phyloP scores from a whole-genome alignment of 1,140 invertebrate genomes.

The Neodiprion fabricii region DNA sequence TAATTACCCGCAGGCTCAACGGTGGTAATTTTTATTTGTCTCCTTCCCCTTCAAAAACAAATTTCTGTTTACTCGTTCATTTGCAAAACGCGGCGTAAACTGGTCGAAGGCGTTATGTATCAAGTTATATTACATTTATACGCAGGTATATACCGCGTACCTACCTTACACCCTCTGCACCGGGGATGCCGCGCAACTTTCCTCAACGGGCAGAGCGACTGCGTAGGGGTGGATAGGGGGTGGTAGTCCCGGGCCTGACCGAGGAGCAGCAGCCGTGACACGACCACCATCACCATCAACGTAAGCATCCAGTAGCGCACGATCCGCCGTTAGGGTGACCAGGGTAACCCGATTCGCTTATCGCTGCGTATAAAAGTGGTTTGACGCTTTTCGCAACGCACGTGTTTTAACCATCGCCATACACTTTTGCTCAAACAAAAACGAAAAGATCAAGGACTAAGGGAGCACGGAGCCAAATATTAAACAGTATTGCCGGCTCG shows the following conservation, averaged over 20 bases:
- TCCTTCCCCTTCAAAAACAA: too few species aligned
- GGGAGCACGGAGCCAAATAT: not conserved
- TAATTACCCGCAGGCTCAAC: too few species aligned
- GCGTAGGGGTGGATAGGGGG: not conserved
- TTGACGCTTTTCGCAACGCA: not conserved
- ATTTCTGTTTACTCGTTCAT: too few species aligned
- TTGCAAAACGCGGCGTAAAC: too few species aligned
- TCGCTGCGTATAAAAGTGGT: not conserved
- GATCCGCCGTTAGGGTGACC: constrained; percentile 33
- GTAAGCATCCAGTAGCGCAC: constrained; percentile 48
- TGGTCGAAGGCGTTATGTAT: too few species aligned
- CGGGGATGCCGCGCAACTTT: not conserved
- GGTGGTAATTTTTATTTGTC: too few species aligned
- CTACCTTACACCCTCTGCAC: not conserved
- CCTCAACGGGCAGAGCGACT: not conserved
- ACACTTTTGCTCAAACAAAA: not conserved
- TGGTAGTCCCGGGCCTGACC: not conserved
- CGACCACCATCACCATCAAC: not conserved
- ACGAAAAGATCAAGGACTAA: not conserved
- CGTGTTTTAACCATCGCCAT: too few species aligned
- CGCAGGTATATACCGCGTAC: too few species aligned
- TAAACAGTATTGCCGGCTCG: not conserved
- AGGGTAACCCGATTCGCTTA: constrained; percentile 10
- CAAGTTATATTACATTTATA: too few species aligned
- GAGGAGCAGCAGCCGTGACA: not conserved